Conservation (phyloP, 1,140 invertebrate genomes). For the Lucilia sericata region DNA sequence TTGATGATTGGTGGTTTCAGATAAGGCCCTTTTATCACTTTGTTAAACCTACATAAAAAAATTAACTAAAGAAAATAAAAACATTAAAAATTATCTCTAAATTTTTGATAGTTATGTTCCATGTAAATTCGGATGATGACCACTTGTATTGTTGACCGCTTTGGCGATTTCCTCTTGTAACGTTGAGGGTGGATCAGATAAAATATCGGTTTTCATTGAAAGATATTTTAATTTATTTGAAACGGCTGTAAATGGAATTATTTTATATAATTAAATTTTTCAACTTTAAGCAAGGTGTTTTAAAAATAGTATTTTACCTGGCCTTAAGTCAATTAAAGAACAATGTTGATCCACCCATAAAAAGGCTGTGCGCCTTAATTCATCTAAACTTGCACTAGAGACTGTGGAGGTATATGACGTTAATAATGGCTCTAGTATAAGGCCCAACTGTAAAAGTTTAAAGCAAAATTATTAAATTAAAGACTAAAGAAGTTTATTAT, state of each 20-base stretch:
- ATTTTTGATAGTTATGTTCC: slow-evolving; percentile 45
- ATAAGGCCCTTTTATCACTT: not conserved
- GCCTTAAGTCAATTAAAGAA: slow-evolving; percentile 90
- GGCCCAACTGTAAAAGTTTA: slow-evolving; percentile 80
- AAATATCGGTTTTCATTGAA: slow-evolving; percentile 92
- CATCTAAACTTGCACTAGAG: slow-evolving; percentile 90
- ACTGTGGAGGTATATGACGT: slow-evolving; percentile 91
- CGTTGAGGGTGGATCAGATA: slow-evolving; percentile 83
- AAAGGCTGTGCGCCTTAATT: slow-evolving; percentile 90
- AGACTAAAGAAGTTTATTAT: too few relatives aligned
- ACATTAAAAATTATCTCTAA: not conserved
- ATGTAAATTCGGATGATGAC: slow-evolving; percentile 65
- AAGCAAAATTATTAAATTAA: slow-evolving; percentile 4
- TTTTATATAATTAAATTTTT: not conserved
- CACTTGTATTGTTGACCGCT: slow-evolving; percentile 60
- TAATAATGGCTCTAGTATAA: slow-evolving; percentile 88
- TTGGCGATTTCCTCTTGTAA: slow-evolving; percentile 85
- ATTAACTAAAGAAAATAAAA: slow-evolving; percentile 12
- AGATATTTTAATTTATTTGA: slow-evolving; percentile 90
- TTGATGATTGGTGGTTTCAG: not conserved
- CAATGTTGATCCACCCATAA: slow-evolving; percentile 97
- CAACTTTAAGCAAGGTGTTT: not conserved
- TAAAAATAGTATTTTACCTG: slow-evolving; percentile 74
- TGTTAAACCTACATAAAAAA: slow-evolving; percentile 6
- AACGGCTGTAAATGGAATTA: slow-evolving; percentile 76